These are phyloP conservation scores for Drosophila glabriapex DNA, from an alignment of 2,888 invertebrate genomes.

Conservation along the genomic window DNA sequence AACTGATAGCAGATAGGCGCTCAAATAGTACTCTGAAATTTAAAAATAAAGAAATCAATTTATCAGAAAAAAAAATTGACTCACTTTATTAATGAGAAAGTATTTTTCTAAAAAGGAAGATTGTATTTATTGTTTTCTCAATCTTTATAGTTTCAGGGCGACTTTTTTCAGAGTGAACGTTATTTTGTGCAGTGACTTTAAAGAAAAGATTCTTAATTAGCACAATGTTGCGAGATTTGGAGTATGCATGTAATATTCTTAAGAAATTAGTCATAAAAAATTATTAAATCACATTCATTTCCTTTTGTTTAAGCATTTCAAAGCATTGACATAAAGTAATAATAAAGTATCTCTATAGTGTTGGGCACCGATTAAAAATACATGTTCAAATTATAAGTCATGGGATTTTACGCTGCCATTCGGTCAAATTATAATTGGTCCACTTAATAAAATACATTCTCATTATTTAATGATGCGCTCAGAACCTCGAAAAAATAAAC, in stretches of 20 bases:
- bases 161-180: too few relatives aligned
- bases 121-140: too few relatives aligned
- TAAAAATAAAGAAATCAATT: not conserved
- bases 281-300: not conserved
- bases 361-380: not conserved
- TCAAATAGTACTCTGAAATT: conserved; percentile 75
- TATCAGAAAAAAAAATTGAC: not conserved
- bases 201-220: not conserved
- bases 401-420: not conserved
- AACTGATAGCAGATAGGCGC: conserved; percentile 76
- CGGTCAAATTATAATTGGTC: not conserved
- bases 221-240: not conserved
- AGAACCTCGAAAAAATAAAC: not conserved
- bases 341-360: not conserved
- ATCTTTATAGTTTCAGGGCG: too few relatives aligned
- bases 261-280: not conserved
- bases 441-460: not conserved
- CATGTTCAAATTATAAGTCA: not conserved
- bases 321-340: not conserved
- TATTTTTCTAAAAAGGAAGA: too few relatives aligned
- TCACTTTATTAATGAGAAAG: not conserved
- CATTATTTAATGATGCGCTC: not conserved
- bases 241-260: not conserved
- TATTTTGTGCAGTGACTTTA: too few relatives aligned
- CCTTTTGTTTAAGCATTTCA: not conserved